Evolutionary conservation across 2,113 vertebrate species (phyloP).

Genomic region (Zosterops pallidus): DNA sequence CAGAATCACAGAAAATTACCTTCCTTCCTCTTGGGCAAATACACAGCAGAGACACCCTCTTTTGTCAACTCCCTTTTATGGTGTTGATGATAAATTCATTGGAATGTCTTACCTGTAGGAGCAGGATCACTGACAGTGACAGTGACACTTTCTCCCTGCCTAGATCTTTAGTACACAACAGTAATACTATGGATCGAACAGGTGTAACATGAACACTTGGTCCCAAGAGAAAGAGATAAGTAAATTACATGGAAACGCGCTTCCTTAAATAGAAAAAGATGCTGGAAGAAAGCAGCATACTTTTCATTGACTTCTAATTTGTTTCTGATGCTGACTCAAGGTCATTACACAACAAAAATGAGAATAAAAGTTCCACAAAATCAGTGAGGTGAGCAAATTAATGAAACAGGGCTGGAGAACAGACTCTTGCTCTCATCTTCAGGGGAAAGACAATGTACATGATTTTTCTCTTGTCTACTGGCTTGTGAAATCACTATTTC

Average conservation of each 20-base stretch:
- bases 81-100: neutral
- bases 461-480: neutral
- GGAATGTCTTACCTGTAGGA: neutral
- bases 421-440: neutral
- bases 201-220: neutral
- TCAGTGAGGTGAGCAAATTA: neutral
- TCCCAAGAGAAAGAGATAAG: neutral
- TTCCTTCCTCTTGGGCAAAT: neutral
- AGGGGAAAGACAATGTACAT: neutral
- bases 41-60: neutral
- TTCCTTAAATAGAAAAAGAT: neutral
- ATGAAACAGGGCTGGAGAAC: neutral
- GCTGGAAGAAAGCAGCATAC: neutral
- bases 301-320: neutral
- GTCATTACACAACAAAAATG: neutral
- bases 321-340: neutral
- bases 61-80: neutral
- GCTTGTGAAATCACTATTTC: conserved; percentile 3
- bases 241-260: neutral
- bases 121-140: neutral
- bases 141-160: neutral
- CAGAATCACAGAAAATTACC: neutral
- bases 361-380: neutral
- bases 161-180: neutral
- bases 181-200: neutral